A percentile compares a stretch with the other conserved stretches of the same genome.
Conservation (phyloP, 2,888 invertebrate genomes). For the Scaptomyza cyrtandrae region DNA sequence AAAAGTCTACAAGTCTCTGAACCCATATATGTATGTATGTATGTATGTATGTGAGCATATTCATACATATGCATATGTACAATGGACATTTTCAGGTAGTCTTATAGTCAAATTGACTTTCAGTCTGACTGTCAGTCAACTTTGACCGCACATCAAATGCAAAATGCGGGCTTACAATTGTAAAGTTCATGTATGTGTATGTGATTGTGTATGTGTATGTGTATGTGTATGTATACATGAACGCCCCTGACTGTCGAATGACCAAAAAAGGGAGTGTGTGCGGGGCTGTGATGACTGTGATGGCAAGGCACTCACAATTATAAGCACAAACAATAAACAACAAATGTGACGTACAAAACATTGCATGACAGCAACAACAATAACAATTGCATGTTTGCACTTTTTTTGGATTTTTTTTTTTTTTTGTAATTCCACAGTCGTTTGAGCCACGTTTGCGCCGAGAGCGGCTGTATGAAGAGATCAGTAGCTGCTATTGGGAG, state of each 20-base stretch:
- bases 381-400: conserved; percentile 65
- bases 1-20: conserved; percentile 47
- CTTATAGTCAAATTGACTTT: conserved; percentile 38
- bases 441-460: conserved; percentile 47
- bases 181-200: too few relatives aligned
- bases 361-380: conserved; percentile 59
- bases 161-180: conserved; percentile 28
- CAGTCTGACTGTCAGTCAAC: conserved; percentile 68
- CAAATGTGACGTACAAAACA: conserved; percentile 46
- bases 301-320: conserved; percentile 55
- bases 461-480: conserved; percentile 38
- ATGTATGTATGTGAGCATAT: neutral
- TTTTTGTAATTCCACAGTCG: conserved; percentile 41
- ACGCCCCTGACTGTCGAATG: conserved; percentile 71
- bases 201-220: conserved; percentile 15
- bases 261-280: too few relatives aligned
- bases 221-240: conserved; percentile 49
- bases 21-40: neutral
- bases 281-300: neutral
- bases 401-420: conserved; percentile 28
- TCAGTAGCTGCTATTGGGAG: conserved; percentile 49
- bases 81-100: conserved; percentile 3
- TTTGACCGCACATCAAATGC: conserved; percentile 66
- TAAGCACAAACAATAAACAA: conserved; percentile 55
- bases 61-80: neutral